Base-by-base conservation (phyloP, 2,888 invertebrate genomes). In the Panopea generosa region DNA sequence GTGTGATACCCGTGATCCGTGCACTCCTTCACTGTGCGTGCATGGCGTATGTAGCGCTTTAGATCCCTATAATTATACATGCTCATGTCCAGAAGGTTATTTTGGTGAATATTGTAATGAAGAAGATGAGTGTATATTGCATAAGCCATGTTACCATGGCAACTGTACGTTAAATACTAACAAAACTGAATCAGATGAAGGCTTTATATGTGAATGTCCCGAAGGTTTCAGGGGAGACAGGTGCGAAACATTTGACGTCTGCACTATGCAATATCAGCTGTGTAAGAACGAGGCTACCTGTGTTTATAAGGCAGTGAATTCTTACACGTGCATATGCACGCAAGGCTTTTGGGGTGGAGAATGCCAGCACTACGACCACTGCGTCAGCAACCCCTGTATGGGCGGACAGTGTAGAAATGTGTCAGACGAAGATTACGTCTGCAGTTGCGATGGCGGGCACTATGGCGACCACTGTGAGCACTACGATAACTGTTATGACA, bases 241-340 rank as follows among this genome's bases (percentile, higher is more conserved):
- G 4, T 89, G 89, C 57, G 67, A 81, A 16, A 60, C 40, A 7
- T 50, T 68, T 2, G 82, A 87, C 55, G 78, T 82, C 9, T 89
- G 89, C 61, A 20, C 50, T 47, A 22, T 24, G 18, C 24, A 52
- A 14, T 52, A 40, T 9, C 29, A 68, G 26, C 27, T 69, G 22
- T 90, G 90, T 67, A 65, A 75, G 60, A 89, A 90, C 66, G 81
- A 86, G 61, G 86, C 78, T 6, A 85, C 86, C 0, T 91, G 91
- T 62, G 16, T 59, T 4, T 68, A 82, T 45, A 72, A 61, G 6
- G 77, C 80, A 2, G 59, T 77, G 0, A 85, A 82, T 56, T 72
- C 84, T 1, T 89, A 87, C 66, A 62, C 71, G 22, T 91, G 91
- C 66, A 24, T 68, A n/a, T 91, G 91, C 66, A 29, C 61, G 24